phyloP scores from a whole-genome alignment of 2,113 vertebrate genomes.

The Alectura lathami region DNA sequence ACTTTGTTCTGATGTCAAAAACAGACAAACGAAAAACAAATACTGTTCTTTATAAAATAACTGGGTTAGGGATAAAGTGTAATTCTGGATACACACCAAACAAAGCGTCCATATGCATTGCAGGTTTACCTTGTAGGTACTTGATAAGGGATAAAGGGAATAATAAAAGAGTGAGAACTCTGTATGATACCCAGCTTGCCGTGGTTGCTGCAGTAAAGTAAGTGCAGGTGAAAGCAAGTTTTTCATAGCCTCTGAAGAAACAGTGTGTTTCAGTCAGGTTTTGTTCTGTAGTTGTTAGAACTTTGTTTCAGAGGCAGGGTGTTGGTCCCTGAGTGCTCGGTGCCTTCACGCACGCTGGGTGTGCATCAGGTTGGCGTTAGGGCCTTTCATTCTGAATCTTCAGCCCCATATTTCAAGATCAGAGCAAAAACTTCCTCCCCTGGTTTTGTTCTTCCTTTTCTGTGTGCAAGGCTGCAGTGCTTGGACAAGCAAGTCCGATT shows the following conservation, averaged over 20 bases:
- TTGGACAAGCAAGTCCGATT: fast-evolving
- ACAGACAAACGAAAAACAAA: not conserved
- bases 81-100: not conserved
- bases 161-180: too few relatives aligned
- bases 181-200: too few relatives aligned
- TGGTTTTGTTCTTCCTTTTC: not conserved
- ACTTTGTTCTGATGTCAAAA: not conserved
- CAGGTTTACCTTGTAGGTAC: too few relatives aligned
- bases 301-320: not conserved
- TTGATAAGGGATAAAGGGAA: too few relatives aligned
- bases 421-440: not conserved
- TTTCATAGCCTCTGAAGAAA: not conserved
- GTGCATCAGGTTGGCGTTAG: fast-evolving
- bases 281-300: not conserved
- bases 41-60: not conserved
- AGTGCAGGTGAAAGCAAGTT: not conserved
- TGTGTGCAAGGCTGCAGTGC: not conserved
- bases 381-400: not conserved
- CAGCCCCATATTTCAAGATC: not conserved
- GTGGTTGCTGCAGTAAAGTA: fast-evolving
- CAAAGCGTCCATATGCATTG: fast-evolving
- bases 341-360: fast-evolving
- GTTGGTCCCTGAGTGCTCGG: not conserved
- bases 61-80: not conserved
- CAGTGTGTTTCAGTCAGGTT: not conserved